Percentiles rank a stretch among this genome's conserved stretches.
Conservation (phyloP, 2,888 invertebrate genomes). For the Polia nebulosa region DNA sequence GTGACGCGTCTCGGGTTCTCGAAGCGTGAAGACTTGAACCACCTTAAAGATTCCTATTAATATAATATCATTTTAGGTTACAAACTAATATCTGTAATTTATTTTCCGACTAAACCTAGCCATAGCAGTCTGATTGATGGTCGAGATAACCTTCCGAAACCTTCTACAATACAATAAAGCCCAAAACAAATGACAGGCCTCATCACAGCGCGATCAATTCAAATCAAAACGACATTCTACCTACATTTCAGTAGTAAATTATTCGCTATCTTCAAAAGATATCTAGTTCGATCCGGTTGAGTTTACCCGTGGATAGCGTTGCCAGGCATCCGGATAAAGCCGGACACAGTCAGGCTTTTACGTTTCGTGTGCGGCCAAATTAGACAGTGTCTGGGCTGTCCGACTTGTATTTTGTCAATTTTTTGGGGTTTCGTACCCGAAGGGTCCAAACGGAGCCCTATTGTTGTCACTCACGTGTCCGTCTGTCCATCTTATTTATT, state of each 20-base stretch:
- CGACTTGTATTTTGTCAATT: no score
- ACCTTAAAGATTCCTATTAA: not conserved
- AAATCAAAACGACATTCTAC: constrained; percentile 45
- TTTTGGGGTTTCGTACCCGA: no score
- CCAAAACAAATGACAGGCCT: constrained; percentile 42
- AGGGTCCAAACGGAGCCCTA: no score
- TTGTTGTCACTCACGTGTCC: no score
- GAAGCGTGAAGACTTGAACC: no score
- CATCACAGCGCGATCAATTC: constrained; percentile 49
- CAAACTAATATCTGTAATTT: constrained; percentile 12
- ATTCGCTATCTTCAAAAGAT: constrained; percentile 46
- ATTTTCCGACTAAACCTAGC: constrained; percentile 1
- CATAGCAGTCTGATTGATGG: constrained; percentile 40
- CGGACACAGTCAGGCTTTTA: no score
- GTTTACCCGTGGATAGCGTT: constrained; percentile 50
- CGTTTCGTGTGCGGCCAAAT: no score
- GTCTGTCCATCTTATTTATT: no score
- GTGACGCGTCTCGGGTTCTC: no score
- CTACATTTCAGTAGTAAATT: constrained; percentile 43
- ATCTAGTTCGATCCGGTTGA: constrained; percentile 56
- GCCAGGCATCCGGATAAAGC: no score
- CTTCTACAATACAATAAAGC: constrained; percentile 27
- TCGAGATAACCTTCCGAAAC: constrained; percentile 44
- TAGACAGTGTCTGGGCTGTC: no score
- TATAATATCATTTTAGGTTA: constrained; percentile 3